Evolutionary conservation across 2,113 vertebrate species (phyloP).

Genomic region (Puntigrus tetrazona): DNA sequence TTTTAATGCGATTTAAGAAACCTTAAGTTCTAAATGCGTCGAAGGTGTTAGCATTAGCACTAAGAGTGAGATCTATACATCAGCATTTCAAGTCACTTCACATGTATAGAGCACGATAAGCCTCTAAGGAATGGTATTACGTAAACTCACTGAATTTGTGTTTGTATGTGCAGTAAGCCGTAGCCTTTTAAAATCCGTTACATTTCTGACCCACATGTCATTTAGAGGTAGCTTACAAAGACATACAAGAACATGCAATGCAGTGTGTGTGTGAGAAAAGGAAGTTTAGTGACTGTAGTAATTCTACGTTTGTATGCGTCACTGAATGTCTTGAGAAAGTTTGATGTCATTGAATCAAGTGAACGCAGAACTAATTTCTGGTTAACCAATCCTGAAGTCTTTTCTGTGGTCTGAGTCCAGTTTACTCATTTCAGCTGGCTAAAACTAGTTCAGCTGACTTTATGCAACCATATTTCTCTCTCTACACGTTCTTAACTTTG

Average conservation of each 20-base stretch:
- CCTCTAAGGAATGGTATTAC: slow-evolving; percentile 17
- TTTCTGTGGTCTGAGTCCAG: not conserved
- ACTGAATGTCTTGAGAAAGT: not conserved
- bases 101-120: not conserved
- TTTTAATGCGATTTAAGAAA: slow-evolving; percentile 15
- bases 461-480: not conserved
- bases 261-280: not conserved
- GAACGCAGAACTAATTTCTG: not conserved
- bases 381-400: not conserved
- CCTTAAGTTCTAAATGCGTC: not conserved
- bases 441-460: slow-evolving; percentile 4
- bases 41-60: slow-evolving; percentile 6
- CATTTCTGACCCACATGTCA: not conserved
- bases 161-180: not conserved
- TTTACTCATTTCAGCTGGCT: not conserved
- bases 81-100: slow-evolving; percentile 26
- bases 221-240: not conserved
- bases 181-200: not conserved
- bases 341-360: not conserved
- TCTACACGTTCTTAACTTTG: not conserved
- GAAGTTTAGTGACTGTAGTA: slow-evolving; percentile 18
- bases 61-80: not conserved
- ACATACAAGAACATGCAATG: not conserved
- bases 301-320: not conserved
- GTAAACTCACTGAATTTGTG: slow-evolving; percentile 4